A percentile compares a stretch with the other conserved stretches of the same genome.
These are phyloP conservation scores for Dolichomitus sp. DNA, from an alignment of 2,888 invertebrate species.

Conservation along the genomic window DNA sequence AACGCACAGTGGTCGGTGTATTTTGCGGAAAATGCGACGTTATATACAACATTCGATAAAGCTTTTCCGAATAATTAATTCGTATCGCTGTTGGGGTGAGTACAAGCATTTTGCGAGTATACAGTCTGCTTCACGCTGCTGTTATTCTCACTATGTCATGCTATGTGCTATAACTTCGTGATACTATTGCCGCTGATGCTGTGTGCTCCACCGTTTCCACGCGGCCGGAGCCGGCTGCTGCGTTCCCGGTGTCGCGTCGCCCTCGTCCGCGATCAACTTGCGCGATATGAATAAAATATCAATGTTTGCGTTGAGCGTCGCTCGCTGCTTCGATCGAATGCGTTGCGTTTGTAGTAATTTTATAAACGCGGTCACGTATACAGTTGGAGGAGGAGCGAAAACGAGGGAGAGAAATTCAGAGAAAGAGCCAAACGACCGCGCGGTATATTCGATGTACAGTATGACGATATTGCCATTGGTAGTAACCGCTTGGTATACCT, in stretches of 20 bases:
- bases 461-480: constrained; percentile 25
- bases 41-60: constrained; percentile 54
- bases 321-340: constrained; percentile 45
- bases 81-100: constrained; percentile 44
- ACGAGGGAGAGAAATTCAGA: background rate
- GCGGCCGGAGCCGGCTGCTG: constrained; percentile 1
- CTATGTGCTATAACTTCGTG: background rate
- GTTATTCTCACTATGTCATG: background rate
- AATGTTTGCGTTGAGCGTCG: constrained; percentile 51
- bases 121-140: constrained; percentile 14
- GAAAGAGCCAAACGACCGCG: background rate
- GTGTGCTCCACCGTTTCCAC: background rate
- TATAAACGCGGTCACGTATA: constrained; percentile 61
- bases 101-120: background rate
- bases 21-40: constrained; percentile 5
- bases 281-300: constrained; percentile 68
- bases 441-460: constrained; percentile 8
- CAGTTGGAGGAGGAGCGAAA: background rate
- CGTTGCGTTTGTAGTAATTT: constrained; percentile 63
- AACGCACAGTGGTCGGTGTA: background rate
- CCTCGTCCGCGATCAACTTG: constrained; percentile 61
- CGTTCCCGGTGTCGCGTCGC: constrained; percentile 27
- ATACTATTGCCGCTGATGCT: constrained; percentile 9
- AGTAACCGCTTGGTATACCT: constrained; percentile 14
- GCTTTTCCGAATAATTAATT: constrained; percentile 68